These are phyloP conservation scores for Agrenia bidenticulata DNA, from an alignment of 2,888 invertebrate species.

Conservation along the genomic window DNA sequence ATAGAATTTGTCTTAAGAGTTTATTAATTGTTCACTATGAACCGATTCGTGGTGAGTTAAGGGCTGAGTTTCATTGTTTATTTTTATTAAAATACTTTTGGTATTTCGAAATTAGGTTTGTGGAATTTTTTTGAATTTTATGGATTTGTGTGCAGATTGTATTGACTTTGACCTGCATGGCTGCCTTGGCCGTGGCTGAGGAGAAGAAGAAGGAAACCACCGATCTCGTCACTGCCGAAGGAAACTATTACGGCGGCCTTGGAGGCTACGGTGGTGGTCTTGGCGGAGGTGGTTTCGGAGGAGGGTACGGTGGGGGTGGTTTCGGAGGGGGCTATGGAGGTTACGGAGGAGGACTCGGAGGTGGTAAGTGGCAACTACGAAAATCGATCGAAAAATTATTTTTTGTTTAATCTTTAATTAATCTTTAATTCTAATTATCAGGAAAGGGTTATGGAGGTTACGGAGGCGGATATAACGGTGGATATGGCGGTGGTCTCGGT, in stretches of 20 bases:
- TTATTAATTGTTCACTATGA: slow-evolving; percentile 12
- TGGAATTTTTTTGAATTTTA: background rate
- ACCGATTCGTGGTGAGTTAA: slow-evolving; percentile 23
- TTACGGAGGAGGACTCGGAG: slow-evolving; percentile 17
- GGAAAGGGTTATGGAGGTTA: slow-evolving; percentile 28
- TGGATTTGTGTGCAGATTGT: slow-evolving; percentile 10
- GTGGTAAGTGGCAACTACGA: no score
- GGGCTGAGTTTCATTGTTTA: no score
- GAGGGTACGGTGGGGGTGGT: slow-evolving; percentile 21
- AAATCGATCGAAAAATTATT: background rate
- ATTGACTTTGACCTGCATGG: slow-evolving; percentile 10
- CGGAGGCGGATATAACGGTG: slow-evolving; percentile 10
- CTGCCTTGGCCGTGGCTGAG: slow-evolving; percentile 25
- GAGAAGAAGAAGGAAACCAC: slow-evolving; percentile 28
- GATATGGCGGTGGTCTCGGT: slow-evolving; percentile 10
- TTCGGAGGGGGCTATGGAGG: slow-evolving; percentile 26
- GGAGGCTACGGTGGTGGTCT: slow-evolving; percentile 31
- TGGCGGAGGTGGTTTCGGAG: slow-evolving; percentile 24
- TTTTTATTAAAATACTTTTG: slow-evolving; percentile 11
- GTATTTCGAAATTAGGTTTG: slow-evolving; percentile 6
- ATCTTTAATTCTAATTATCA: no score
- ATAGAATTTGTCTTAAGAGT: background rate
- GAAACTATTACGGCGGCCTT: slow-evolving; percentile 37
- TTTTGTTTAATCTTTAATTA: no score
- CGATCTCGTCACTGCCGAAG: slow-evolving; percentile 36